These are phyloP conservation scores for Calyptommatus sinebrachiatus DNA, from an alignment of 2,113 vertebrate genomes.

Conservation along the genomic window DNA sequence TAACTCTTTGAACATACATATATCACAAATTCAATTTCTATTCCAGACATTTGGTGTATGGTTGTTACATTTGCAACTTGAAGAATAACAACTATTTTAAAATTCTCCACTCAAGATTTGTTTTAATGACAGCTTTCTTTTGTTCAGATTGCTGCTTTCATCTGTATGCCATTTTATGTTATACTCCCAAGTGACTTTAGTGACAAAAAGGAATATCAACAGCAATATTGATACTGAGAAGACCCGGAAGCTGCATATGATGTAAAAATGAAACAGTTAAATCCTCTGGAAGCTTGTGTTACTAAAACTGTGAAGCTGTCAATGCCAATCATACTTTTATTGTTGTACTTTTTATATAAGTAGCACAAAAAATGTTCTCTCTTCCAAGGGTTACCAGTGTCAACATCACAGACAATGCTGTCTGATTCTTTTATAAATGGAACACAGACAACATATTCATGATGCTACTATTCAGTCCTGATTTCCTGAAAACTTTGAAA, in stretches of 20 bases:
- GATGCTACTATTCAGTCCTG: fast-evolving
- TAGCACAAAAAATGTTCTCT: not conserved
- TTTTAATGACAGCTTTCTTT: not conserved
- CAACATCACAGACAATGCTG: not conserved
- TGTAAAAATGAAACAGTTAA: not conserved
- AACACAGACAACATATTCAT: not conserved
- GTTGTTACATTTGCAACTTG: not conserved
- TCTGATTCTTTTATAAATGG: slow-evolving; percentile 15
- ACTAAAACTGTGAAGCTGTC: not conserved
- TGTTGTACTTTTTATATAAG: slow-evolving; percentile 1
- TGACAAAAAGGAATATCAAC: not conserved
- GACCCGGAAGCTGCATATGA: not conserved
- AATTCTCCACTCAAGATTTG: not conserved
- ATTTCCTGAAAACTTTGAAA: not conserved
- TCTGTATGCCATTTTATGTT: not conserved
- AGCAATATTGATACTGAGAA: not conserved
- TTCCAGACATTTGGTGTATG: not conserved
- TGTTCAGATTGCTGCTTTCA: not conserved
- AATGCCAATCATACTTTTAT: not conserved
- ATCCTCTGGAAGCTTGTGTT: not conserved
- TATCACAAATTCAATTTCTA: not conserved
- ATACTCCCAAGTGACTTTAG: not conserved
- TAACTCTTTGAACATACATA: no score
- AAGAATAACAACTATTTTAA: not conserved
- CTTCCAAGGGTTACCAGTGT: not conserved